These are phyloP conservation scores for Orchestia grillus DNA, from an alignment of 1,140 invertebrate species.

Conservation along the genomic window DNA sequence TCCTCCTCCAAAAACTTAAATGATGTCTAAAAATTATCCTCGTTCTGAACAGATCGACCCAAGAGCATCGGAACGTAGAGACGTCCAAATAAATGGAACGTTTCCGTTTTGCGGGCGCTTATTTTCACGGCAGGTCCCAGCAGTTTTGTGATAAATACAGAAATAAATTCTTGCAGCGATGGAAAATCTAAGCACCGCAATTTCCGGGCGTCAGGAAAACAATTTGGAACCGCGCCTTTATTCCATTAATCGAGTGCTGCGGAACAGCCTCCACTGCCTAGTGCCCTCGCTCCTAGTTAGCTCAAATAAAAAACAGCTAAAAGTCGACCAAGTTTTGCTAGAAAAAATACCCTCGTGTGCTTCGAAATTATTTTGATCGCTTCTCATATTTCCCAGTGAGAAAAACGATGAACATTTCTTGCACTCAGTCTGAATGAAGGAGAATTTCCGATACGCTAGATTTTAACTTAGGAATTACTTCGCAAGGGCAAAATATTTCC, in stretches of 20 bases:
- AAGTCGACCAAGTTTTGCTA: not conserved
- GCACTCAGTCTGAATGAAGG: not conserved
- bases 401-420: not conserved
- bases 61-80: not conserved
- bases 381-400: not conserved
- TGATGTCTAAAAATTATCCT: not conserved
- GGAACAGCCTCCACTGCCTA: not conserved
- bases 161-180: constrained; percentile 24
- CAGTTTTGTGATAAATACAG: constrained; percentile 13
- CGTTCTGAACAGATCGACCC: not conserved
- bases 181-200: constrained; percentile 45
- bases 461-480: not conserved
- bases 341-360: not conserved
- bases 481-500: not conserved
- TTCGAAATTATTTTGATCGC: not conserved
- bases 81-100: not conserved
- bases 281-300: not conserved
- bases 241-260: constrained; percentile 46
- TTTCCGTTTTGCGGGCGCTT: not conserved
- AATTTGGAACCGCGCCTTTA: constrained; percentile 37
- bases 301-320: not conserved
- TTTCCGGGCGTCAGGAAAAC: constrained; percentile 44
- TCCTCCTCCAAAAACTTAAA: not conserved
- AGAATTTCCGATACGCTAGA: not conserved
- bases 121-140: constrained; percentile 9